Conservation (phyloP, 2,797 vertebrate genomes). For the Miichthys miiuy region DNA sequence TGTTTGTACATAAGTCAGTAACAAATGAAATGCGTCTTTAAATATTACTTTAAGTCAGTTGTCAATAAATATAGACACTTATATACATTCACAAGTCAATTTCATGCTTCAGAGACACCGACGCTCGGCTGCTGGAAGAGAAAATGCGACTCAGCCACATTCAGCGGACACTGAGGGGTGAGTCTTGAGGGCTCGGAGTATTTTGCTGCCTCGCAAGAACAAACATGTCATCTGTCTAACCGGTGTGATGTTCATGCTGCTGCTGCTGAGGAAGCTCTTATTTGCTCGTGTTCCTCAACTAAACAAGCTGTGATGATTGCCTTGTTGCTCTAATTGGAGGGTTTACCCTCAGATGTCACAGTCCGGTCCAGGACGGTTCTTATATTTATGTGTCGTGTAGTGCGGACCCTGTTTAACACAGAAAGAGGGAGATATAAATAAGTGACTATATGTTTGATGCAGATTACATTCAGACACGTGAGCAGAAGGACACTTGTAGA, state of each 20-base stretch:
- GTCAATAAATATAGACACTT: not conserved
- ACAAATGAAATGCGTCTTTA: not conserved
- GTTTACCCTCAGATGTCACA: not conserved
- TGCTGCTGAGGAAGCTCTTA: not conserved
- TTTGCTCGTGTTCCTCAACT: not conserved
- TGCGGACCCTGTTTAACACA: constrained; percentile 22
- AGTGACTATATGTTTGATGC: constrained; percentile 37
- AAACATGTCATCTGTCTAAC: not conserved
- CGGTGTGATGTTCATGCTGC: not conserved
- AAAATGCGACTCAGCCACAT: not conserved
- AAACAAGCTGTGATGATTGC: not conserved
- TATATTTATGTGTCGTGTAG: not conserved
- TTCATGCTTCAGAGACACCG: not conserved
- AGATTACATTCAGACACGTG: constrained; percentile 73
- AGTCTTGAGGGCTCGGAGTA: not conserved
- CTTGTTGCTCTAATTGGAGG: not conserved
- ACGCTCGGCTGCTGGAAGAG: not conserved
- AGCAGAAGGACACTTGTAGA: constrained; percentile 71
- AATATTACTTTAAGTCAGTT: not conserved
- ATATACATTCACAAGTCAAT: not conserved
- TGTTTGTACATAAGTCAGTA: not conserved
- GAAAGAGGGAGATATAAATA: constrained; percentile 16
- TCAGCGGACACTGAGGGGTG: not conserved
- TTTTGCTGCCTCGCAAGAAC: not conserved
- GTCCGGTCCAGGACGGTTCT: constrained; percentile 13